A percentile compares a stretch with the other conserved stretches of the same genome.
These are phyloP conservation scores for Brachionus angularis DNA, from an alignment of 1,140 invertebrate genomes.

Conservation along the genomic window DNA sequence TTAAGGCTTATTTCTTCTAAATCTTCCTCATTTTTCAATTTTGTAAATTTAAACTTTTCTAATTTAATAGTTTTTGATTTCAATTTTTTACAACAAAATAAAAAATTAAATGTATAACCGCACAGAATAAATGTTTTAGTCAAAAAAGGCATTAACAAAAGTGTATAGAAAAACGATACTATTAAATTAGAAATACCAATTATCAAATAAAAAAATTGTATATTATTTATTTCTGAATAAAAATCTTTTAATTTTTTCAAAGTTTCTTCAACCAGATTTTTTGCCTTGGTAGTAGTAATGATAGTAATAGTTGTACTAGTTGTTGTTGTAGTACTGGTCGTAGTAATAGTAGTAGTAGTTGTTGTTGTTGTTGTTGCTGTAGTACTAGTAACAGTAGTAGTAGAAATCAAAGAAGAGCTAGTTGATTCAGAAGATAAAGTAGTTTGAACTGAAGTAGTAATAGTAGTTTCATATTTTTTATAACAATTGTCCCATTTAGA, in stretches of 20 bases:
- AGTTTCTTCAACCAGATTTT: background rate
- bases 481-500: background rate
- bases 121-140: background rate
- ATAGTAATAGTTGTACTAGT: background rate
- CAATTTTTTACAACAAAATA: background rate
- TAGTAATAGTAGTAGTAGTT: background rate
- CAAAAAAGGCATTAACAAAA: background rate
- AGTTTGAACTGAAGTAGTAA: background rate
- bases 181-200: conserved; percentile 5
- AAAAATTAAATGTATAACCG: background rate
- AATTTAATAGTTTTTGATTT: conserved; percentile 2
- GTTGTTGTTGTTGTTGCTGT: background rate
- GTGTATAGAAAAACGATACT: background rate
- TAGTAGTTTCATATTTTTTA: background rate
- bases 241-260: conserved; percentile 33
- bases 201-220: conserved; percentile 20
- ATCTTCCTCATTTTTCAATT: conserved; percentile 17
- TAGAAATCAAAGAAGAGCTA: background rate
- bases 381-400: background rate
- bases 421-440: background rate
- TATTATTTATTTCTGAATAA: background rate
- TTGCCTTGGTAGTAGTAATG: background rate
- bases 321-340: background rate
- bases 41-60: conserved; percentile 20
- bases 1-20: background rate